A percentile compares a stretch with the other conserved stretches of the same genome.
phyloP scores from a whole-genome alignment of 2,113 vertebrate genomes.

The Melanostigma gelatinosum region DNA sequence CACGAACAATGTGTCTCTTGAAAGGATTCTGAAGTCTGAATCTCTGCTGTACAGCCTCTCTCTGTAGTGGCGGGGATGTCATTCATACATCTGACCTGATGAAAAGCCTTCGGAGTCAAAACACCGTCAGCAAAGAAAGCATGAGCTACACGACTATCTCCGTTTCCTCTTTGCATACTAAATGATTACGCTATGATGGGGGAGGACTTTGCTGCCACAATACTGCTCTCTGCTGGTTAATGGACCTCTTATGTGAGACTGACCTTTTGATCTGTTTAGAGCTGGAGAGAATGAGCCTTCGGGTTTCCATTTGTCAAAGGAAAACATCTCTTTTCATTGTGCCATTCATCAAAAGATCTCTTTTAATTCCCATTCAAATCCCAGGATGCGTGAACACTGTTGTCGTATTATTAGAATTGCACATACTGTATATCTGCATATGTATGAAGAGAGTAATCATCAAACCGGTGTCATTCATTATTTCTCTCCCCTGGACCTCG shows the following conservation, averaged over 20 bases:
- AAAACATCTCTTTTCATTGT: neutral
- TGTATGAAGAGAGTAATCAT: conserved; percentile 31
- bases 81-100: conserved; percentile 66
- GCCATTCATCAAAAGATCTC: neutral
- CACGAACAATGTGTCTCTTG: conserved; percentile 9
- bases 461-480: conserved; percentile 18
- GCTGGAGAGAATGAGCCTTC: neutral
- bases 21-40: conserved; percentile 62
- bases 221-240: conserved; percentile 83
- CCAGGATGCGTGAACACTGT: neutral
- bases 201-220: conserved; percentile 75
- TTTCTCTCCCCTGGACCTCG: neutral
- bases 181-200: conserved; percentile 37
- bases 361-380: conserved; percentile 7
- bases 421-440: conserved; percentile 19
- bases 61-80: conserved; percentile 48
- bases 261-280: conserved; percentile 42
- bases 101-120: conserved; percentile 69
- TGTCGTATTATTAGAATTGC: neutral
- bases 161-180: conserved; percentile 65
- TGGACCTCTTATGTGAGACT: conserved; percentile 31
- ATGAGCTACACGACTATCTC: conserved; percentile 53
- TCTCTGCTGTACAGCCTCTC: conserved; percentile 57
- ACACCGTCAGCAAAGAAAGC: conserved; percentile 60
- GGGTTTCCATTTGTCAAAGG: neutral